phyloP scores from a whole-genome alignment of 2,113 vertebrate species.

The Apaloderma vittatum region DNA sequence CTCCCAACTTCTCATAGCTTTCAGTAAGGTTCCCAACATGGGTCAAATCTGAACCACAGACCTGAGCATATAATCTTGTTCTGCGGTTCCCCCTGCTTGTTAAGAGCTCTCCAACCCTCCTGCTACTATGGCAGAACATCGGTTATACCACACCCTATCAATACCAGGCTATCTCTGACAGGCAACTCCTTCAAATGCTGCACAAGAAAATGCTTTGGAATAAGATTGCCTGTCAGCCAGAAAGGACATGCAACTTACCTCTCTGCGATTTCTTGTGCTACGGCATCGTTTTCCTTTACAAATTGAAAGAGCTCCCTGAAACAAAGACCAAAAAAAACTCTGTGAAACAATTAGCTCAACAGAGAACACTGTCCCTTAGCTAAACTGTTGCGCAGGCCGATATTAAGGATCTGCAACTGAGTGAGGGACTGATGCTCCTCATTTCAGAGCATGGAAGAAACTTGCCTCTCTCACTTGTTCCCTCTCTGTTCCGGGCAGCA shows the following conservation, averaged over 20 bases:
- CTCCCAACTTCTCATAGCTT: background rate
- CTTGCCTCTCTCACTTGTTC: background rate
- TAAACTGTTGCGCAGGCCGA: background rate
- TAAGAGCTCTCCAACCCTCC: background rate
- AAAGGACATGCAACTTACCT: constrained; percentile 81
- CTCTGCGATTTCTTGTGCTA: constrained; percentile 88
- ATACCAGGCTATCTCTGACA: background rate
- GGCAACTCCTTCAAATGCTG: background rate
- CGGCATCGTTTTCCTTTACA: constrained; percentile 91
- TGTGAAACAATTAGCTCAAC: background rate
- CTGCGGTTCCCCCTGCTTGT: background rate
- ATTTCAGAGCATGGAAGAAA: background rate
- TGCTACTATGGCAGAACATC: background rate
- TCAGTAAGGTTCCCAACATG: background rate
- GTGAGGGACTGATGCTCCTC: background rate
- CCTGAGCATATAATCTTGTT: background rate
- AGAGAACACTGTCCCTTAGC: background rate
- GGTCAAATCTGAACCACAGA: background rate
- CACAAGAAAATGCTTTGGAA: background rate
- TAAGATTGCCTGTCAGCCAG: background rate
- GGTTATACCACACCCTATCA: background rate
- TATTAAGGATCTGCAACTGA: background rate
- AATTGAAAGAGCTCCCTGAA: constrained; percentile 92
- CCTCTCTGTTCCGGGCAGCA: background rate
- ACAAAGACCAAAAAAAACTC: background rate